Conservation (phyloP, 1,140 invertebrate species). For the Dreissena rostriformis region DNA sequence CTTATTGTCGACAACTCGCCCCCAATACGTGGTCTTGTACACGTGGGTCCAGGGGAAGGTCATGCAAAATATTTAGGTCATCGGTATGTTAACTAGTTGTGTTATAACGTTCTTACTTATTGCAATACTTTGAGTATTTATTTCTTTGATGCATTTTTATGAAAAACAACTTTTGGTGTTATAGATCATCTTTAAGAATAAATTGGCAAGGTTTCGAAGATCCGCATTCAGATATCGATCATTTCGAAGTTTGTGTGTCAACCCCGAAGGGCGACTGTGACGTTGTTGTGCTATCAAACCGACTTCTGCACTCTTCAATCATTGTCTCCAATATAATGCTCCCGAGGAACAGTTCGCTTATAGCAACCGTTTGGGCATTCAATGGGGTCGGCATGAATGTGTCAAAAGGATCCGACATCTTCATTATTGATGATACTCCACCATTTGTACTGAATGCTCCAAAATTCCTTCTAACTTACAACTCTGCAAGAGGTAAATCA, state of each 20-base stretch:
- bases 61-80: conserved; percentile 54
- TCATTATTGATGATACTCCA: conserved; percentile 43
- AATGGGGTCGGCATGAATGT: conserved; percentile 48
- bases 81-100: conserved; percentile 18
- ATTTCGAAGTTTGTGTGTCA: conserved; percentile 52
- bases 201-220: conserved; percentile 59
- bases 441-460: conserved; percentile 2
- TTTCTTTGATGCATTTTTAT: not conserved
- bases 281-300: conserved; percentile 14
- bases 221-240: conserved; percentile 55
- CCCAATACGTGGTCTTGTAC: not conserved
- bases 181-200: conserved; percentile 38
- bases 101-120: too few relatives aligned
- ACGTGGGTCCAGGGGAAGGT: conserved; percentile 30
- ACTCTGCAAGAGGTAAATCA: not conserved
- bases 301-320: conserved; percentile 14
- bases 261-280: conserved; percentile 23
- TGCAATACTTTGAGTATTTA: too few relatives aligned
- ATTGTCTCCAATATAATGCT: conserved; percentile 28
- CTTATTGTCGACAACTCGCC: conserved; percentile 18
- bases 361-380: conserved; percentile 38
- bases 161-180: not conserved
- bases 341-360: conserved; percentile 40
- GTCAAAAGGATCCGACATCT: conserved; percentile 25
- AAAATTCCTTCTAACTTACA: conserved; percentile 5